Percentiles rank a stretch among this genome's conserved stretches.
Evolutionary conservation across 2,113 vertebrate genomes (phyloP).

Genomic region (Scortum barcoo): DNA sequence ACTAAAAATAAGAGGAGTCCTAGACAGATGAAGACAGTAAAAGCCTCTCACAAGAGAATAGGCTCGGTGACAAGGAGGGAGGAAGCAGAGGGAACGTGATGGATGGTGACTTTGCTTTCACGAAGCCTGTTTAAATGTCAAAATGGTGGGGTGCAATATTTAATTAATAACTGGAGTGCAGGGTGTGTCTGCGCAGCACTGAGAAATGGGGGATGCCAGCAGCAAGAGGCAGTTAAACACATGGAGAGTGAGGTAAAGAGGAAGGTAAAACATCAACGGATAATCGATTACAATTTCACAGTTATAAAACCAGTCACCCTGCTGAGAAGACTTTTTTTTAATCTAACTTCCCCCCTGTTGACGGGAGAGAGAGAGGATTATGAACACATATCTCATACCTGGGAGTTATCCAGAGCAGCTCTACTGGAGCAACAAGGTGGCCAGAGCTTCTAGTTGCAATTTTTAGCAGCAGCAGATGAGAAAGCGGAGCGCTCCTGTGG

Average conservation of each 20-base stretch:
- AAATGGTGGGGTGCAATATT: conserved; percentile 30
- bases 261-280: background rate
- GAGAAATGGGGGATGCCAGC: conserved; percentile 11
- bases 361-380: background rate
- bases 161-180: conserved; percentile 51
- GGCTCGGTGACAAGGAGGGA: background rate
- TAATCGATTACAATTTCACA: background rate
- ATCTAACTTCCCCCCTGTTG: background rate
- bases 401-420: conserved; percentile 14
- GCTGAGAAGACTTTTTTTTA: background rate
- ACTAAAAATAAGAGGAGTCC: background rate
- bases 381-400: background rate
- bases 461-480: conserved; percentile 9
- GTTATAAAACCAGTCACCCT: background rate
- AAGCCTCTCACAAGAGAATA: background rate
- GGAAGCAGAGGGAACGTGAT: conserved; percentile 11
- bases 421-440: conserved; percentile 7
- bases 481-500: background rate
- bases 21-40: background rate
- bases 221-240: conserved; percentile 1
- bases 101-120: conserved; percentile 46
- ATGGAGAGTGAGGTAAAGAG: background rate
- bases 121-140: conserved; percentile 53
- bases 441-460: background rate
- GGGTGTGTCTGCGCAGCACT: conserved; percentile 22